Conservation (phyloP, 2,113 vertebrate species). For the Vimba vimba region DNA sequence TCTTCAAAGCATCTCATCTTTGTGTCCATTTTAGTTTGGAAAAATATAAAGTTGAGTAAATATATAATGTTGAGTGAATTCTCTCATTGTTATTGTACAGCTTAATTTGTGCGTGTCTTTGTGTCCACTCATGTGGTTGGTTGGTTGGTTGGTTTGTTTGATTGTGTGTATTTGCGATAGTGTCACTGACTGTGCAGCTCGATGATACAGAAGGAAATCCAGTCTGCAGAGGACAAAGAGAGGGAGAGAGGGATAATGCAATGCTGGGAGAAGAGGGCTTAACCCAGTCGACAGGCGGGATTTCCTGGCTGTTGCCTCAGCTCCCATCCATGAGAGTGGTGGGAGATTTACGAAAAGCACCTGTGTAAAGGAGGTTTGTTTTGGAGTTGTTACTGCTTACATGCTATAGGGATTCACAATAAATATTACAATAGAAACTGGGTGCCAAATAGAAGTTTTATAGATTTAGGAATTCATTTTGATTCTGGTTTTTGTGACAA, state of each 20-base stretch:
- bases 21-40: neutral
- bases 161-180: slow-evolving; percentile 20
- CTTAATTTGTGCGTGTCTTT: neutral
- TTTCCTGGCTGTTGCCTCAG: slow-evolving; percentile 71
- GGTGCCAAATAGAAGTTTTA: neutral
- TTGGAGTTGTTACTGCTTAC: neutral
- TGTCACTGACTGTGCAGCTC: slow-evolving; percentile 50
- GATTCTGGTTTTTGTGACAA: neutral
- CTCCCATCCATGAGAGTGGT: slow-evolving; percentile 58
- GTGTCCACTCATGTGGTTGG: slow-evolving; percentile 2
- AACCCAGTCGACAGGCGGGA: slow-evolving; percentile 67
- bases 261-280: slow-evolving; percentile 65
- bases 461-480: neutral
- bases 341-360: neutral
- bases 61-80: neutral
- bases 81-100: neutral
- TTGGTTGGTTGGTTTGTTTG: slow-evolving; percentile 1
- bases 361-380: slow-evolving; percentile 31
- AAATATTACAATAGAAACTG: neutral
- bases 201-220: slow-evolving; percentile 65
- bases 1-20: neutral
- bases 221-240: slow-evolving; percentile 68
- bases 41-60: neutral
- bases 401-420: neutral
- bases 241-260: slow-evolving; percentile 67